Conservation (phyloP, 2,888 invertebrate species). For the Drosophila melanosoma region DNA sequence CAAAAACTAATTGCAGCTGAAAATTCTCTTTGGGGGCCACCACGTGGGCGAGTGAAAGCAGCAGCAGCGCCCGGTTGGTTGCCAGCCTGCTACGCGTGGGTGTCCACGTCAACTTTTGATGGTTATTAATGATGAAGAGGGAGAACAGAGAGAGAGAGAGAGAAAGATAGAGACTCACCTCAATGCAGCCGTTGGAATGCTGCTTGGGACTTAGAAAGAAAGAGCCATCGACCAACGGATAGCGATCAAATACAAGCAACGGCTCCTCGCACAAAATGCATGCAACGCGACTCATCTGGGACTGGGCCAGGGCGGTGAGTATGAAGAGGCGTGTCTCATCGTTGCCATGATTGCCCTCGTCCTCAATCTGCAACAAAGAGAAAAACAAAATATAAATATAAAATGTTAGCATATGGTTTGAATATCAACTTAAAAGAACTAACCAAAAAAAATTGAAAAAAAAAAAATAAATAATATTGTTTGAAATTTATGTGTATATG, state of each 20-base stretch:
- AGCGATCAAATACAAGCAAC: slow-evolving; percentile 97
- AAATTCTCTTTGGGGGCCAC: slow-evolving; percentile 62
- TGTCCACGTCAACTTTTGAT: slow-evolving; percentile 57
- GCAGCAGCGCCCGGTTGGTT: slow-evolving; percentile 58
- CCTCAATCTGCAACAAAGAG: slow-evolving; percentile 93
- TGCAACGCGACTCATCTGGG: slow-evolving; percentile 93
- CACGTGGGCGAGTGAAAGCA: slow-evolving; percentile 78
- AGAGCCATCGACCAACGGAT: slow-evolving; percentile 98
- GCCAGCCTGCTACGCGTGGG: slow-evolving; percentile 44
- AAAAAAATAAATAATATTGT: slow-evolving; percentile 11
- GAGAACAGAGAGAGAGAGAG: not conserved
- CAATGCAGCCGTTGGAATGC: slow-evolving; percentile 94
- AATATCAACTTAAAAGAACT: slow-evolving; percentile 18
- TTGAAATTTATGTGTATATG: slow-evolving; percentile 29
- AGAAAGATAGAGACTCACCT: slow-evolving; percentile 87
- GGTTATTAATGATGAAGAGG: slow-evolving; percentile 67
- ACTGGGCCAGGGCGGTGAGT: slow-evolving; percentile 95
- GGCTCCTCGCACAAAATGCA: slow-evolving; percentile 95
- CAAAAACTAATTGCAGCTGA: slow-evolving; percentile 73
- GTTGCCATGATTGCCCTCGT: slow-evolving; percentile 99
- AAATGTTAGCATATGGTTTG: slow-evolving; percentile 25
- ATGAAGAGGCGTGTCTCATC: slow-evolving; percentile 99
- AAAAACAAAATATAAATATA: slow-evolving; percentile 62
- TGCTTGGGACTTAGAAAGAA: slow-evolving; percentile 98
- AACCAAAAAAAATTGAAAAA: not conserved